Evolutionary conservation across 1,140 invertebrate genomes (phyloP), one percentile per base, ranked within the genome.

Genomic region (Monochamus saltuarius): DNA sequence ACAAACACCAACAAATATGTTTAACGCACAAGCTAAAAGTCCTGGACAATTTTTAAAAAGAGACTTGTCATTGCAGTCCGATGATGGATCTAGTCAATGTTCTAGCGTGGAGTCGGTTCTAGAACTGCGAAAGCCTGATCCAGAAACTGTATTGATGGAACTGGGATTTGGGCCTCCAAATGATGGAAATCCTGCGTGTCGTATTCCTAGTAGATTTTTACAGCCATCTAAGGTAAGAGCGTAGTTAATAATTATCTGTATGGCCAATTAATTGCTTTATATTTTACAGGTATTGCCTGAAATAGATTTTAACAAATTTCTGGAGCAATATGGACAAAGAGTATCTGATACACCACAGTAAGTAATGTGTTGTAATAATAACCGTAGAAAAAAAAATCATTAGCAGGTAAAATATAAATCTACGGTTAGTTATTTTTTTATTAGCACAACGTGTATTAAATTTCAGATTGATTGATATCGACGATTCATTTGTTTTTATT

Each of bases 31-130:
- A 40, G 14, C 8, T 19, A 16, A 29, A 17, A 19, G 16, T 11
- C 11, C 45, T 11, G 14, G 29, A 47, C 29, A 50, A 36, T 61
- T 59, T 29, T 62, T 84, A 51, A 75, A 74, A 2, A 78, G 84
- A 11, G 85, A 86, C 64, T 78, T 78, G n/a, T 86, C 84, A 11
- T 76, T 85, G 16, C 82, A 88, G 78, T 88, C 86, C 38, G 87
- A 89, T 73, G 75, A 80, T 61, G 72, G 71, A 13, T 87, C 84
- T 34, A 89, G 88, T 73, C 83, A 87, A 57, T 87, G 85, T 60
- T 88, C 86, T 49, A 89, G 87, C 69, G 85, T 90, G 10, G 85
- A 90, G 72, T 89, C 87, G 71, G 80, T 90, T 42, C 72, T 91
- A 59, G 89, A 89, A 64, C 78, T 85, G 7, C 78, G 89, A 53